Conservation (phyloP, 2,113 vertebrate species). For the Caranx ignobilis region DNA sequence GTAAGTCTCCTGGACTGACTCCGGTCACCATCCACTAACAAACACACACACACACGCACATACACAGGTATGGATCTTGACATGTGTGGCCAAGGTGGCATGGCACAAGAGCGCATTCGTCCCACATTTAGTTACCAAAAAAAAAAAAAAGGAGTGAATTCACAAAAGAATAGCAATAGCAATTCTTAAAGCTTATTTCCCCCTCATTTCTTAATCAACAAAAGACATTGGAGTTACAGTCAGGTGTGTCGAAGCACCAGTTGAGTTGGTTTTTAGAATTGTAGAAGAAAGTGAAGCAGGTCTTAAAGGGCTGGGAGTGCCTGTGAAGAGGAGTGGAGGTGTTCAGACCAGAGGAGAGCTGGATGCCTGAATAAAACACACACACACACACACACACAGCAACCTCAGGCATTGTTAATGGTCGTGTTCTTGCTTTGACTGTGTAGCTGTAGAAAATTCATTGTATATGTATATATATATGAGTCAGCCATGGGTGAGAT, state of each 20-base stretch:
- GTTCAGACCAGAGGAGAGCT: slow-evolving; percentile 17
- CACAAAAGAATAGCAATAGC: slow-evolving; percentile 39
- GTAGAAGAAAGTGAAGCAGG: slow-evolving; percentile 34
- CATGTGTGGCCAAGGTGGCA: slow-evolving; percentile 65
- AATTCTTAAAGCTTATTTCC: slow-evolving; percentile 57
- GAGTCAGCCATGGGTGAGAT: slow-evolving; percentile 53
- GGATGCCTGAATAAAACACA: slow-evolving; percentile 14
- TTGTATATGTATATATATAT: background rate
- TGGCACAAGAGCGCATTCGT: slow-evolving; percentile 63
- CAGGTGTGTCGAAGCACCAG: slow-evolving; percentile 72
- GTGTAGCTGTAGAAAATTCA: slow-evolving; percentile 3
- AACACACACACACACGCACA: background rate
- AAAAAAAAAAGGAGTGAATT: slow-evolving; percentile 19
- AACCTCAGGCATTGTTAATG: slow-evolving; percentile 13
- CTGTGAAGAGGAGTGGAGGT: slow-evolving; percentile 7
- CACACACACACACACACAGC: background rate
- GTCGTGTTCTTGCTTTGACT: slow-evolving; percentile 11
- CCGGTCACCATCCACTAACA: slow-evolving; percentile 20
- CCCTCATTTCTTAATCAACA: slow-evolving; percentile 4
- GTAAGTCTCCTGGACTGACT: slow-evolving; percentile 23
- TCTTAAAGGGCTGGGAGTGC: slow-evolving; percentile 59
- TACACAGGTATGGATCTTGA: slow-evolving; percentile 37
- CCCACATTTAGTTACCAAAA: slow-evolving; percentile 4
- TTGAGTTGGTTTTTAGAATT: slow-evolving; percentile 21
- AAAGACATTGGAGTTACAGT: slow-evolving; percentile 53